Evolutionary conservation across 2,888 invertebrate species (phyloP).

Genomic region (Erynnis tages): DNA sequence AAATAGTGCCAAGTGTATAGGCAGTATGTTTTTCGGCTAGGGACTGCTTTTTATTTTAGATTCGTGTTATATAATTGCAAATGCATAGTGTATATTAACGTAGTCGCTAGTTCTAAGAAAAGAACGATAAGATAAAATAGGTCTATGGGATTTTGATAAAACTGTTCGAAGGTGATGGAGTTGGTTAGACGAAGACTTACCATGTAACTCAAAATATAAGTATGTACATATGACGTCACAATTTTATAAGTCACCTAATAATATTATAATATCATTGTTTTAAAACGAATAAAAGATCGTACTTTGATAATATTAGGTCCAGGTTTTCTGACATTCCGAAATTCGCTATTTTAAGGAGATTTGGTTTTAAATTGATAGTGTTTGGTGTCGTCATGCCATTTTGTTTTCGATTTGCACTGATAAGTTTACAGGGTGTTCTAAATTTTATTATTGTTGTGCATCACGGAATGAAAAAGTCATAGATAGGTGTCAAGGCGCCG

Average conservation of each 20-base stretch:
- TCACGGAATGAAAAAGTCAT: neutral
- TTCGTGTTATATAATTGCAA: constrained; percentile 3
- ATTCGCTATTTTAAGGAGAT: too few relatives aligned
- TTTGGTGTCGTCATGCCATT: too few relatives aligned
- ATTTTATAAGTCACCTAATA: too few relatives aligned
- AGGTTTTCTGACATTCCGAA: too few relatives aligned
- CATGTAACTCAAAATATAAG: too few relatives aligned
- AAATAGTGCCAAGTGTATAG: constrained; percentile 22
- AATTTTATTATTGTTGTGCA: neutral
- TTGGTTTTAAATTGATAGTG: too few relatives aligned
- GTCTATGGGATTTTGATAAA: neutral
- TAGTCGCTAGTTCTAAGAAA: constrained; percentile 9
- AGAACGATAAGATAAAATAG: neutral
- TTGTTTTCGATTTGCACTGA: neutral
- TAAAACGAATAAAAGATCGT: too few relatives aligned
- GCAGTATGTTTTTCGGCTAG: constrained; percentile 4
- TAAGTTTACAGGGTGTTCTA: neutral
- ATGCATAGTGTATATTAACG: constrained; percentile 1
- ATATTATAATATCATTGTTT: too few relatives aligned
- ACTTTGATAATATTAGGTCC: too few relatives aligned
- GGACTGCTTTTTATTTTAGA: constrained; percentile 13
- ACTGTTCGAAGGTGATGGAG: constrained; percentile 16
- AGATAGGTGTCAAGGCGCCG: neutral
- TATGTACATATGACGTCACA: too few relatives aligned
- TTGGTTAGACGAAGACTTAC: too few relatives aligned